Conservation (phyloP, 2,888 invertebrate genomes). For the Tanytarsus gracilentus region DNA sequence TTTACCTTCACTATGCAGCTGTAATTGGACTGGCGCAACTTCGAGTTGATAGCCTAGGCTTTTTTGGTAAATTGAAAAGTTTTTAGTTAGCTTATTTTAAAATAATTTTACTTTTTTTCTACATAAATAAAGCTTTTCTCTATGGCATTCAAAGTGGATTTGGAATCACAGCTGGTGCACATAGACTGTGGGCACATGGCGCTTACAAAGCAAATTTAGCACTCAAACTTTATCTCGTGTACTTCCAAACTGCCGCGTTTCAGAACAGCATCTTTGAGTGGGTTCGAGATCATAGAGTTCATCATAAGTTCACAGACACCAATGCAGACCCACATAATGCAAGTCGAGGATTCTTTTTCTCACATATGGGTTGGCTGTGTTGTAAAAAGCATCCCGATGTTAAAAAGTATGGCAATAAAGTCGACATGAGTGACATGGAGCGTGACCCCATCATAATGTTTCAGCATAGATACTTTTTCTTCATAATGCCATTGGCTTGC, state of each 20-base stretch:
- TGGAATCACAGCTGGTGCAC: slow-evolving; percentile 91
- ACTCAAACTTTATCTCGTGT: slow-evolving; percentile 65
- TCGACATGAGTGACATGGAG: slow-evolving; percentile 82
- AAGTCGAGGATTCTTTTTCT: slow-evolving; percentile 84
- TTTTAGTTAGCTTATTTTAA: not conserved
- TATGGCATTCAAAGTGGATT: slow-evolving; percentile 56
- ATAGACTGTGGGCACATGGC: slow-evolving; percentile 88
- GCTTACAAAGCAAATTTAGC: slow-evolving; percentile 86
- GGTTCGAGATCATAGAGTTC: slow-evolving; percentile 73
- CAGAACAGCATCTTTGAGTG: slow-evolving; percentile 84
- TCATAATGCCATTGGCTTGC: slow-evolving; percentile 65
- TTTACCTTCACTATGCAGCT: not conserved
- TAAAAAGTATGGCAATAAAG: slow-evolving; percentile 65
- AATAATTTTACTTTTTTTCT: not conserved
- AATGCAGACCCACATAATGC: slow-evolving; percentile 88
- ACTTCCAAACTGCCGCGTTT: slow-evolving; percentile 79
- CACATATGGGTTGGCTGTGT: slow-evolving; percentile 91
- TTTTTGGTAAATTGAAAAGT: not conserved
- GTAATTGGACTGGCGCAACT: not conserved
- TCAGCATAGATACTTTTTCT: slow-evolving; percentile 67
- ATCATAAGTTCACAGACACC: slow-evolving; percentile 84
- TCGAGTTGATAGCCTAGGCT: not conserved
- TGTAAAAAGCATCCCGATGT: slow-evolving; percentile 82
- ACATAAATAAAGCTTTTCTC: slow-evolving; percentile 32
- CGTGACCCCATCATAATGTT: slow-evolving; percentile 76